phyloP scores from a whole-genome alignment of 2,888 invertebrate species.

The Fragum fragum region DNA sequence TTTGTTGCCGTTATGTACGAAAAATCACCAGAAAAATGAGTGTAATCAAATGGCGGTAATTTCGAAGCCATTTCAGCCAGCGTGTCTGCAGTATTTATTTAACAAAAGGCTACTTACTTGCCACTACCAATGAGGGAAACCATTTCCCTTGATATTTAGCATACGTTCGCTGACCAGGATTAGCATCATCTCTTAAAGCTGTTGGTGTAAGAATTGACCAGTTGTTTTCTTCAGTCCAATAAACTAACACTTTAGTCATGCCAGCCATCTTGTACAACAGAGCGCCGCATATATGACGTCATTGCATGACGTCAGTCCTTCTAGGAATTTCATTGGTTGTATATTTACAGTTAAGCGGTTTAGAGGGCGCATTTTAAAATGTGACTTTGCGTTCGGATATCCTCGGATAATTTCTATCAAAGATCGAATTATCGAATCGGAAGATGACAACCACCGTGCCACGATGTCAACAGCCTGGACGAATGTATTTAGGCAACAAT shows the following conservation, averaged over 20 bases:
- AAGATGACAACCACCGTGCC: too few relatives aligned
- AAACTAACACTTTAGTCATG: slow-evolving; percentile 32
- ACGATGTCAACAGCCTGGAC: too few relatives aligned
- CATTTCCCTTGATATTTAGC: slow-evolving; percentile 36
- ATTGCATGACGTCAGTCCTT: neutral
- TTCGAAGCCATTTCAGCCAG: too few relatives aligned
- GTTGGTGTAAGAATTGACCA: slow-evolving; percentile 34
- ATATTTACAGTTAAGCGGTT: slow-evolving; percentile 23
- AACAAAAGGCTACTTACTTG: slow-evolving; percentile 30
- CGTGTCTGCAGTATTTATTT: too few relatives aligned
- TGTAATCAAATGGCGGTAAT: too few relatives aligned
- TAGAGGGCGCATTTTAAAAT: slow-evolving; percentile 30
- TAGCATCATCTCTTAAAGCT: slow-evolving; percentile 36
- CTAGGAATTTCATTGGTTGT: slow-evolving; percentile 22
- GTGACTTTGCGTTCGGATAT: slow-evolving; percentile 1
- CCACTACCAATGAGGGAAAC: slow-evolving; percentile 34
- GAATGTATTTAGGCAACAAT: too few relatives aligned
- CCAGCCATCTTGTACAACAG: slow-evolving; percentile 20
- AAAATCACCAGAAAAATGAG: too few relatives aligned
- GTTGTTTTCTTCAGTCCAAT: slow-evolving; percentile 35
- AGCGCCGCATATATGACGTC: neutral
- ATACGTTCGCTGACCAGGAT: slow-evolving; percentile 27
- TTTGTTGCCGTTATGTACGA: too few relatives aligned
- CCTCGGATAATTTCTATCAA: too few relatives aligned
- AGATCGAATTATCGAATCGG: too few relatives aligned